Evolutionary conservation across 2,888 invertebrate genomes (phyloP), one percentile per base, ranked within the genome.

Genomic region (Eudemis profundana): DNA sequence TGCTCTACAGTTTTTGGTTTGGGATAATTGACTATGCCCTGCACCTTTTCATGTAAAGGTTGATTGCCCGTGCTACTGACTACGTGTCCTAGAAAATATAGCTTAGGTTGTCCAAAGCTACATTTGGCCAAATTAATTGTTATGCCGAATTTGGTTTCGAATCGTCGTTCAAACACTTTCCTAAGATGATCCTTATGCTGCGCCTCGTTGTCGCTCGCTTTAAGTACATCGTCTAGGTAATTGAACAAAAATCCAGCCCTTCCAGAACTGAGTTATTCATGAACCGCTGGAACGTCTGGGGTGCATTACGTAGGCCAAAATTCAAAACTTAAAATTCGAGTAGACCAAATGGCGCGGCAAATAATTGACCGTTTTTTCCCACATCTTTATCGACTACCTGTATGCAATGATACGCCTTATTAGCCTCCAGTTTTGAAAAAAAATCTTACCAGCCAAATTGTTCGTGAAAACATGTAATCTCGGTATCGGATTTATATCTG

Each of bases 401-500:
- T 1, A 61, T n/a, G 21, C 50, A 50, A 12, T 61, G 51, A 12
- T 51, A 61, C 0, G 50, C 60, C 5, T 40, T 12, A 4, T 49
- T 49, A 0, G 38, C n/a, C 15, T 60, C 49, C 3, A 60, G 8
- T 7, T 19, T 60, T 0, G 40, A 40, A 10, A 60, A 60, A 1
- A 60, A n/a, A 0, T 60, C 14, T 49, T 60, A 1, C 23, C 49
- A 14, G 64, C 23, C 0, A 80, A 61, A 0, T 61, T 17, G 8
- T 68, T 54, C 7, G 72, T 44, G 49, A 79, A 74, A 65, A 79
- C 78, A n/a, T 74, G 77, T 0, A 56, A 5, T 2, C 42, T 7
- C 1, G 44, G 74, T 10, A 82, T 66, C 0, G 83, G 81, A 60
- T 82, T 80, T 1, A 79, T 44, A 54, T 84, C 79, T 0, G 77